phyloP scores from a whole-genome alignment of 2,797 vertebrate species.

The Echeneis naucrates region DNA sequence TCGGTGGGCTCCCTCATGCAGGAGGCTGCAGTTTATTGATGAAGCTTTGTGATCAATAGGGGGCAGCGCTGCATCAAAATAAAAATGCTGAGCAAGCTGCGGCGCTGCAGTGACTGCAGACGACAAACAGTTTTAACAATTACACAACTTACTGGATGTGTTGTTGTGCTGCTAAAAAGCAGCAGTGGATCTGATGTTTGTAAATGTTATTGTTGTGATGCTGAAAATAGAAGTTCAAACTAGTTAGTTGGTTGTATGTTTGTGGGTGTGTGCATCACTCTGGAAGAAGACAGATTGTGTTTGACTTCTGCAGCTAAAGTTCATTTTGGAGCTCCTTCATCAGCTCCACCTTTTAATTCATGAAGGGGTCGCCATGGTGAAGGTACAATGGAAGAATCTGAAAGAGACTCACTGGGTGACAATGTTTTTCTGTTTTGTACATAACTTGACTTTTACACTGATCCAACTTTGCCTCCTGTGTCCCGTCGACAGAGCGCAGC shows the following conservation, averaged over 20 bases:
- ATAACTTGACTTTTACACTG: too few species aligned
- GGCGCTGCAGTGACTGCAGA: too few species aligned
- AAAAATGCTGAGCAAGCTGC: background rate
- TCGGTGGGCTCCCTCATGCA: too few species aligned
- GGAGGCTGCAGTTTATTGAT: background rate
- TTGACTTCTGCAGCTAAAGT: too few species aligned
- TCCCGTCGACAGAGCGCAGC: constrained; percentile 86
- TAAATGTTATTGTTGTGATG: background rate
- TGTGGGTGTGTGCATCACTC: background rate
- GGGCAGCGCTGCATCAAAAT: constrained; percentile 20
- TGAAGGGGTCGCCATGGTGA: too few species aligned
- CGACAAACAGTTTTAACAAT: too few species aligned
- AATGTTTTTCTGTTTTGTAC: too few species aligned
- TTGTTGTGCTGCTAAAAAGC: background rate
- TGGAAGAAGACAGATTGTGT: background rate
- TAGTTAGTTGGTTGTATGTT: background rate
- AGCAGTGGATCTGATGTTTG: background rate
- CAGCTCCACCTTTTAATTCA: background rate
- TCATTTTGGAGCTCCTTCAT: too few species aligned
- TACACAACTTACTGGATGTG: too few species aligned
- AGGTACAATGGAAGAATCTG: too few species aligned
- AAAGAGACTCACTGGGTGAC: too few species aligned
- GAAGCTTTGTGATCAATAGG: constrained; percentile 16
- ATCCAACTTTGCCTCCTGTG: background rate
- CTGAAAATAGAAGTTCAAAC: background rate